Percentiles rank a stretch among this genome's conserved stretches.
These are phyloP conservation scores for Macrosteles quadrilineatus DNA, from an alignment of 1,140 invertebrate genomes.

Conservation along the genomic window DNA sequence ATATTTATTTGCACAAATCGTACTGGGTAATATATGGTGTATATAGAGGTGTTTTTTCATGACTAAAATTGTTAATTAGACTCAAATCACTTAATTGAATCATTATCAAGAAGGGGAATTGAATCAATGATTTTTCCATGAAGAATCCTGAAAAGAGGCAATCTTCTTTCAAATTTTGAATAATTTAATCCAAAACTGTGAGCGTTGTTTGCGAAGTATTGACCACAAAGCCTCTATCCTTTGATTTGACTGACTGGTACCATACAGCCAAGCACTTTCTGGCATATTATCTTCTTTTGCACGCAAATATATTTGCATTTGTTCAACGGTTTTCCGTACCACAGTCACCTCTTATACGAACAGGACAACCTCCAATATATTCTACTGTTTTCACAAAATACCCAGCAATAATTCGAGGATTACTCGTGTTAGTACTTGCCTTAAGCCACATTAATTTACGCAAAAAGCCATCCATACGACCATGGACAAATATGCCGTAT, in stretches of 20 bases:
- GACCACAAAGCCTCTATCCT: conserved; percentile 13
- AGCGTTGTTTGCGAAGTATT: neutral
- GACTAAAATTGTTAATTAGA: too few species aligned
- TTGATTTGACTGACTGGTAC: neutral
- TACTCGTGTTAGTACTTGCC: conserved; percentile 40
- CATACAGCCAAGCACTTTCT: neutral
- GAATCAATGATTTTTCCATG: neutral
- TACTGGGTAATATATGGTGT: too few species aligned
- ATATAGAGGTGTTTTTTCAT: too few species aligned
- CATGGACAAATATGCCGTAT: conserved; percentile 44
- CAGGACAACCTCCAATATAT: conserved; percentile 31
- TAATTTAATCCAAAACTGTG: conserved; percentile 18
- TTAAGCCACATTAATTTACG: conserved; percentile 44
- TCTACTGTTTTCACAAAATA: conserved; percentile 38
- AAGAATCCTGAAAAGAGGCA: neutral
- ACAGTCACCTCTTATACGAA: conserved; percentile 38
- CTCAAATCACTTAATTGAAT: neutral
- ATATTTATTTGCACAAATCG: too few species aligned
- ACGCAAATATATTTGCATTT: neutral
- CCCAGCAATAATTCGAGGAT: conserved; percentile 37
- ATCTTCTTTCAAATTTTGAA: neutral
- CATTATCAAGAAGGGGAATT: neutral
- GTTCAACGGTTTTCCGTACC: neutral
- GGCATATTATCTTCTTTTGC: neutral
- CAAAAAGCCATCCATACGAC: conserved; percentile 46